A percentile compares a stretch with the other conserved stretches of the same genome.
phyloP scores from a whole-genome alignment of 2,888 invertebrate species.

The Eustalomyia histrio region DNA sequence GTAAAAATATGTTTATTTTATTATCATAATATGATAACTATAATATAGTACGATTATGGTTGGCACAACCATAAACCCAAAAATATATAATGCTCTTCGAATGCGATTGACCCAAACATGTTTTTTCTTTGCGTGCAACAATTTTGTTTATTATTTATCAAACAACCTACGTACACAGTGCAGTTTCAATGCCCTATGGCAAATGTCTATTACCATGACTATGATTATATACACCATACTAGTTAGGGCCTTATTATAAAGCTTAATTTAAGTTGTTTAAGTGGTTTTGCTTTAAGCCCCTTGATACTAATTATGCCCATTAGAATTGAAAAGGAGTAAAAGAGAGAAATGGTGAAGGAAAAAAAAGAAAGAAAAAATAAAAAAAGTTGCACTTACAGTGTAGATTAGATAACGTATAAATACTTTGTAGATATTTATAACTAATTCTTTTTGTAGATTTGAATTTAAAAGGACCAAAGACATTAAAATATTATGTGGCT shows the following conservation, averaged over 20 bases:
- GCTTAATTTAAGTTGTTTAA: constrained; percentile 53
- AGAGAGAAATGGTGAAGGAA: not conserved
- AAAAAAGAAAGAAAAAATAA: too few species aligned
- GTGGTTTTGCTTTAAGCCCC: constrained; percentile 45
- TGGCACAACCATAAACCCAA: too few species aligned
- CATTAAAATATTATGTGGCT: too few species aligned
- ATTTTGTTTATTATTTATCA: not conserved
- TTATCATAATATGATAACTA: too few species aligned
- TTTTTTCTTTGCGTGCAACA: too few species aligned
- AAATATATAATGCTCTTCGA: too few species aligned
- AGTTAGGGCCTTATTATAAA: constrained; percentile 6
- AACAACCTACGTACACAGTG: not conserved
- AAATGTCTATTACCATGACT: not conserved
- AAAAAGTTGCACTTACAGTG: not conserved
- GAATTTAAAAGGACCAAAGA: too few species aligned
- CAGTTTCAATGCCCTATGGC: not conserved
- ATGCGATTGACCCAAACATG: too few species aligned
- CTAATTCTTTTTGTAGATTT: too few species aligned
- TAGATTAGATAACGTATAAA: not conserved
- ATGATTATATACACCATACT: not conserved
- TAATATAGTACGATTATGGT: too few species aligned
- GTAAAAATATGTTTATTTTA: too few species aligned
- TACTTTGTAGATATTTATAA: too few species aligned
- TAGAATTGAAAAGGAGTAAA: constrained; percentile 21
- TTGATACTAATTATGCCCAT: constrained; percentile 53